A percentile compares a stretch with the other conserved stretches of the same genome.
Conservation (phyloP, 2,888 invertebrate species). For the Meandrusa payeni region DNA sequence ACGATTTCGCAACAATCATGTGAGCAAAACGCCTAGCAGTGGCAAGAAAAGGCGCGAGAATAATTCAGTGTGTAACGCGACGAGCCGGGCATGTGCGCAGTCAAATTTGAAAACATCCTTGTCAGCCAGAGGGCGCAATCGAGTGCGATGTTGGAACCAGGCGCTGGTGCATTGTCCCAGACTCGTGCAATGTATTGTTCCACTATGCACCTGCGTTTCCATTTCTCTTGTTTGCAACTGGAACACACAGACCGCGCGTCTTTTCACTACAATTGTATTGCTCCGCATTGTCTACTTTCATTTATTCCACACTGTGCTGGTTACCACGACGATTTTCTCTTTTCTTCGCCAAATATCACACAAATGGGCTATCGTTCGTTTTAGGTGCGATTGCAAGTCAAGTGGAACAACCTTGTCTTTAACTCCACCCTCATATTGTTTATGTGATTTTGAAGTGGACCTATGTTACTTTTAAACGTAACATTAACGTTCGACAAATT, state of each 20-base stretch:
- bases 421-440: too few relatives aligned
- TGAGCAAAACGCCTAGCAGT: too few relatives aligned
- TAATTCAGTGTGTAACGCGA: conserved; percentile 15
- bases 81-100: conserved; percentile 8
- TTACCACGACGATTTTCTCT: conserved; percentile 50
- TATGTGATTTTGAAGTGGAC: too few relatives aligned
- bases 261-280: conserved; percentile 76
- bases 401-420: conserved; percentile 3
- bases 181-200: conserved; percentile 45
- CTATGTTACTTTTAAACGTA: too few relatives aligned
- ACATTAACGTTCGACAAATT: too few relatives aligned
- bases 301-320: conserved; percentile 52
- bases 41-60: neutral
- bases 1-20: too few relatives aligned
- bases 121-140: conserved; percentile 19
- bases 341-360: conserved; percentile 36
- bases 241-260: conserved; percentile 65
- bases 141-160: conserved; percentile 31
- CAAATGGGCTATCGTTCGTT: conserved; percentile 12
- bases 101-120: conserved; percentile 22
- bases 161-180: conserved; percentile 48
- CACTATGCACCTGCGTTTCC: conserved; percentile 57
- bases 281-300: conserved; percentile 67
- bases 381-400: neutral
- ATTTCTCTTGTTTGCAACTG: conserved; percentile 67